Evolutionary conservation across 92 coral and sea anemone species (phyloP), one percentile per base, ranked within the genome.

Genomic region (Paramuricea clavata): DNA sequence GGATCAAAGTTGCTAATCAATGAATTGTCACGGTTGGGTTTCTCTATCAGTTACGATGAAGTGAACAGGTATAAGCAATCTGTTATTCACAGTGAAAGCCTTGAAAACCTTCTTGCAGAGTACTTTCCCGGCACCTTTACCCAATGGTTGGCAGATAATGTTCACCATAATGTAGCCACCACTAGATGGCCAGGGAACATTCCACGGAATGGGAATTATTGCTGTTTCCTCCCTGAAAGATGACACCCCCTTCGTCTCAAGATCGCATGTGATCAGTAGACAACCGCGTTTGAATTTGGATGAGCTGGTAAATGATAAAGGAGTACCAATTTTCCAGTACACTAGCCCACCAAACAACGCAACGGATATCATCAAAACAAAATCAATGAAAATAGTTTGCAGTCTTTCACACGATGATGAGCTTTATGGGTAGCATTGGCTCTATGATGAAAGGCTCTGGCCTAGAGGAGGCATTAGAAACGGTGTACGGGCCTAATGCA

Each of bases 191-290:
- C n/a, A n/a, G n/a, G n/a, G n/a, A n/a, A n/a, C n/a, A n/a, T n/a
- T n/a, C n/a, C n/a, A n/a, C n/a, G n/a, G n/a, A n/a, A n/a, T n/a
- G n/a, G n/a, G n/a, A n/a, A n/a, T n/a, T n/a, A n/a, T n/a, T n/a
- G n/a, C n/a, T n/a, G n/a, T n/a, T n/a, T 81, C 85, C 2, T 61
- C 81, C 52, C 85, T 77, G 49, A 62, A 62, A 81, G 85, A 61
- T 81, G 52, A 81, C 49, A 57, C 21, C 56, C 77, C 85, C 2
- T 77, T 81, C 42, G 81, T 61, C 12, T 61, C 81, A 81, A 81
- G 42, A 42, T 62, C 85, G 31, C 83, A 33, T 16, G 21, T 50
- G 77, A 49, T 78, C 71, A 78, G 32, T 6, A 43, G 83, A 78
- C 26, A 78, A 15, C 68, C 43, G 19, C 83, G 76, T 50, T 15